These are phyloP conservation scores for Xylocopa sonorina DNA, from an alignment of 1,140 invertebrate species.

Conservation along the genomic window DNA sequence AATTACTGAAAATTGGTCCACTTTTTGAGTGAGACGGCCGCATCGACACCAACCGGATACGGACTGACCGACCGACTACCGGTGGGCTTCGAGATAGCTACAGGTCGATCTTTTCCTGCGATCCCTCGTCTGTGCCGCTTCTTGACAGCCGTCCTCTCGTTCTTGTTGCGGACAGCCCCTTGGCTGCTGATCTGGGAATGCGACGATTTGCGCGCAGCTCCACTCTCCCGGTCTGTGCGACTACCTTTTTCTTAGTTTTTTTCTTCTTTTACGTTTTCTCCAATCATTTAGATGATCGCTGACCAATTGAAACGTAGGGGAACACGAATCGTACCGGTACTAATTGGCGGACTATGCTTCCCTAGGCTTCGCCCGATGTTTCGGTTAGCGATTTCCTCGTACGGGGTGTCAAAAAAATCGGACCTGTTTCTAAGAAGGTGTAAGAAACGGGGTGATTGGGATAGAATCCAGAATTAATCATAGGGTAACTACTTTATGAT, in stretches of 20 bases:
- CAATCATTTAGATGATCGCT: constrained; percentile 44
- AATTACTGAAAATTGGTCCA: constrained; percentile 76
- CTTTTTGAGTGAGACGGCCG: constrained; percentile 63
- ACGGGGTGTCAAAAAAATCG: constrained; percentile 10
- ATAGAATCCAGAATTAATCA: constrained; percentile 11
- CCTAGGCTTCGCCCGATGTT: neutral
- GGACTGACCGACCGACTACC: constrained; percentile 37
- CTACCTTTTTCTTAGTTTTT: too few species aligned
- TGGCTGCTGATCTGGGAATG: constrained; percentile 31
- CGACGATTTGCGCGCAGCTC: constrained; percentile 15
- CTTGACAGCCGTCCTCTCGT: constrained; percentile 13
- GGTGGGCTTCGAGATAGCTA: constrained; percentile 10
- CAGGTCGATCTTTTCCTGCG: constrained; percentile 39
- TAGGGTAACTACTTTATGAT: neutral
- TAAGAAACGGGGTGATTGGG: neutral
- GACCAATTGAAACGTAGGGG: constrained; percentile 37
- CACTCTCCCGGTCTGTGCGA: too few species aligned
- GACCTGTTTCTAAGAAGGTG: neutral
- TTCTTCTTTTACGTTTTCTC: constrained; percentile 34
- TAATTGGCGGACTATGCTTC: constrained; percentile 28
- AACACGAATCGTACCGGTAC: neutral
- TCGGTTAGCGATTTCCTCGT: neutral
- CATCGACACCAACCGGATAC: constrained; percentile 44
- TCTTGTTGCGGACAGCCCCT: neutral
- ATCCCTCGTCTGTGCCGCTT: constrained; percentile 31